phyloP scores from a whole-genome alignment of 2,797 vertebrate genomes.

The Natrix natrix region DNA sequence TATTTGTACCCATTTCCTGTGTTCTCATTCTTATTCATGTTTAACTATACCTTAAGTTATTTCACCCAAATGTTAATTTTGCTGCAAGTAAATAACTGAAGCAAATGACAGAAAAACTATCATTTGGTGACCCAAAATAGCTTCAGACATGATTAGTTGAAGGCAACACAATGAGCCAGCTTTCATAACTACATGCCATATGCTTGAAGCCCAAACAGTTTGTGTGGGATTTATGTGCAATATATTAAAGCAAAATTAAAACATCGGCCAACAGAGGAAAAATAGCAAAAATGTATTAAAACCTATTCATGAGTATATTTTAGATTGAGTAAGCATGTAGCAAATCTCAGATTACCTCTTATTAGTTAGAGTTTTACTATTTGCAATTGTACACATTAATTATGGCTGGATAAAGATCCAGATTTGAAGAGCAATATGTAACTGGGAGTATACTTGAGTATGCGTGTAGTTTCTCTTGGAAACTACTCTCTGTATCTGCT shows the following conservation, averaged over 20 bases:
- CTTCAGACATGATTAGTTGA: constrained; percentile 72
- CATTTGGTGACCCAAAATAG: constrained; percentile 66
- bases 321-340: constrained; percentile 73
- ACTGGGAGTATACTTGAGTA: not conserved
- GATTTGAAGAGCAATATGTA: not conserved
- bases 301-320: constrained; percentile 79
- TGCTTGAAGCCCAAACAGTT: constrained; percentile 78
- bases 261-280: constrained; percentile 80
- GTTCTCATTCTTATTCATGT: no score
- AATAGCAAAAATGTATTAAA: constrained; percentile 85
- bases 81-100: constrained; percentile 47
- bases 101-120: constrained; percentile 55
- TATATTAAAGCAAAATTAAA: constrained; percentile 80
- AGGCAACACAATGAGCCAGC: constrained; percentile 66
- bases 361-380: constrained; percentile 75
- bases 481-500: not conserved
- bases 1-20: not conserved
- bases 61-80: constrained; percentile 34
- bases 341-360: constrained; percentile 82
- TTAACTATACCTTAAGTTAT: not conserved
- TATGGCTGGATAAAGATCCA: constrained; percentile 50
- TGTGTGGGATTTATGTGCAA: constrained; percentile 79
- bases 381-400: constrained; percentile 78
- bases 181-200: constrained; percentile 71
- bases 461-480: not conserved